These are phyloP conservation scores for Fundulus diaphanus DNA, from an alignment of 2,797 vertebrate species.

Conservation along the genomic window DNA sequence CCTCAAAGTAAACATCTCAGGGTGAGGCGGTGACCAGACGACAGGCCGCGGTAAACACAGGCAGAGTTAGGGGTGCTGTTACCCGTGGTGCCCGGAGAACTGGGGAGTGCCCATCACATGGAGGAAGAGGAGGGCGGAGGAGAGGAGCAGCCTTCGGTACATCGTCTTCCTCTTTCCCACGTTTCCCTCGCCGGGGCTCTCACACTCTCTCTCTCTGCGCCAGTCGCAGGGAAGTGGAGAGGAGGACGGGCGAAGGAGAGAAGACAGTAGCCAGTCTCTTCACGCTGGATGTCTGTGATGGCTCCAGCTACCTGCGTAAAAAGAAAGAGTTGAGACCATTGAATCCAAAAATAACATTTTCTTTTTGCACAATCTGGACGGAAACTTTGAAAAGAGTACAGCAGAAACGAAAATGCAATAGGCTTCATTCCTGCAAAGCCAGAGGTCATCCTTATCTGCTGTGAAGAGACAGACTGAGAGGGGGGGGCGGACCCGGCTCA, in stretches of 20 bases:
- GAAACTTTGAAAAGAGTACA: not conserved
- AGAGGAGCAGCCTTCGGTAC: constrained; percentile 77
- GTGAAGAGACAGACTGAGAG: constrained; percentile 13
- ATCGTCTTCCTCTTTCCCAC: constrained; percentile 76
- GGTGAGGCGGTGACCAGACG: constrained; percentile 10
- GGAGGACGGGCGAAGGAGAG: constrained; percentile 31
- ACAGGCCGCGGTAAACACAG: constrained; percentile 58
- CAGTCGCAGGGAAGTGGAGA: constrained; percentile 40
- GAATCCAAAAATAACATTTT: not conserved
- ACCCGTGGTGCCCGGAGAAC: constrained; percentile 78
- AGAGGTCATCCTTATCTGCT: constrained; percentile 20
- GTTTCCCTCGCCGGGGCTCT: constrained; percentile 60
- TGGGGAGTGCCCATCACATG: constrained; percentile 74
- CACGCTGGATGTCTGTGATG: constrained; percentile 23
- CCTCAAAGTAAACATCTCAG: constrained; percentile 31
- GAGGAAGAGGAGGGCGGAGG: constrained; percentile 79
- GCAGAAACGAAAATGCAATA: constrained; percentile 10
- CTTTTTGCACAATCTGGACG: not conserved
- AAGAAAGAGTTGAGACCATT: not conserved
- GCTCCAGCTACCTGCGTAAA: constrained; percentile 65
- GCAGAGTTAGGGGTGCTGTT: constrained; percentile 46
- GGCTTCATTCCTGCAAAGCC: constrained; percentile 16
- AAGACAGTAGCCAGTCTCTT: constrained; percentile 38
- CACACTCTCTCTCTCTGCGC: constrained; percentile 57
- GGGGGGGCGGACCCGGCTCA: constrained; percentile 6